These are phyloP conservation scores for Oryzias curvinotus DNA, from an alignment of 2,113 vertebrate species.

Conservation along the genomic window DNA sequence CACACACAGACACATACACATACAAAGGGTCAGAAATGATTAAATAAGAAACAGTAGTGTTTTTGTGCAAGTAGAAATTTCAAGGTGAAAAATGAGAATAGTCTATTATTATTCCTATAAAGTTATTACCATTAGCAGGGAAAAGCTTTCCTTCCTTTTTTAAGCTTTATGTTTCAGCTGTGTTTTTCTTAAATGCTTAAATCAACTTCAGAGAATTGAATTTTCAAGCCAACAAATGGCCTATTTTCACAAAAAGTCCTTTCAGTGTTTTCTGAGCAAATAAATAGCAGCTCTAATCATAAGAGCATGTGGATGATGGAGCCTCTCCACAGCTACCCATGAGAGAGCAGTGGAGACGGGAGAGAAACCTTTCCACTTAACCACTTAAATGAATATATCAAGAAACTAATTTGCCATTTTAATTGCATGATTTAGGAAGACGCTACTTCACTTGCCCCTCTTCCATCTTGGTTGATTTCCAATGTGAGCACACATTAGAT, in stretches of 20 bases:
- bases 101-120: conserved; percentile 64
- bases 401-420: conserved; percentile 99
- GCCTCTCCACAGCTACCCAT: conserved; percentile 82
- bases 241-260: conserved; percentile 83
- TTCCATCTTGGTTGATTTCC: conserved; percentile 96
- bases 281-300: conserved; percentile 80
- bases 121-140: conserved; percentile 72
- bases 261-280: conserved; percentile 78
- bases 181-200: conserved; percentile 79
- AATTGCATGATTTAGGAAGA: conserved; percentile 97
- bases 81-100: conserved; percentile 34
- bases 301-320: conserved; percentile 78
- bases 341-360: conserved; percentile 83
- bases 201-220: conserved; percentile 81
- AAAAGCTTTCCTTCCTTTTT: conserved; percentile 63
- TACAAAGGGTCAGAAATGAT: too few species aligned
- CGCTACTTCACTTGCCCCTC: conserved; percentile 96
- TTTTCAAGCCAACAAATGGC: conserved; percentile 79
- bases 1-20: too few species aligned
- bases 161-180: conserved; percentile 76
- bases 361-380: conserved; percentile 99
- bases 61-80: conserved; percentile 54
- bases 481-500: conserved; percentile 95
- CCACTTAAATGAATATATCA: conserved; percentile 99
- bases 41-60: conserved; percentile 1